Evolutionary conservation across 2,888 invertebrate species (phyloP), one percentile per base, ranked within the genome.

Genomic region (Leucophenga maculata): DNA sequence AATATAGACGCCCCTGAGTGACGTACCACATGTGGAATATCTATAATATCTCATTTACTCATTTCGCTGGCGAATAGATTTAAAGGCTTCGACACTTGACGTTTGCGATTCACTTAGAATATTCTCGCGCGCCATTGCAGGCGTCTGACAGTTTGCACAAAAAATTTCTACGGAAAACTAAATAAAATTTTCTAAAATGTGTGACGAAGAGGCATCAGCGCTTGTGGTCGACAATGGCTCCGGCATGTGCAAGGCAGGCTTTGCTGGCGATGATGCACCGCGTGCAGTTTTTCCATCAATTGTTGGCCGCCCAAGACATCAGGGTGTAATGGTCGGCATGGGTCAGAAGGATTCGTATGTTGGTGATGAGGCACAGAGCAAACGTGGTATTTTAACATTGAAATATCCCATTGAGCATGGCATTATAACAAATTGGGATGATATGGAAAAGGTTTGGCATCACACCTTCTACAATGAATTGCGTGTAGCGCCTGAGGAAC

Each of bases 361-460:
- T 70, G 97, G 97, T 69, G 97, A 97, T 89, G 97, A 97, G 90
- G 97, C 97, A 86, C 97, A 97, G 90, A 94, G 94, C 91, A 97
- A 97, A 91, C 92, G 97, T 91, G 97, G 97, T 90, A 96, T 97
- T 90, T 93, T 97, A 84, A 96, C 96, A 77, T 91, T 97, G 88
- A 97, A 97, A 89, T 97, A 97, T 90, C 97, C 97, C 86, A 97
- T 97, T 89, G 97, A 97, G 89, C 96, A 97, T 91, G 97, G 97
- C 85, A 97, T 97, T 90, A 95, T 97, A 88, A 97, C 97, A 90
- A 97, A 97, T 92, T 97, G 97, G 97, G 97, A 97, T 86, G 97
- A 97, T 87, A 97, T 97, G 97, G 97, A 97, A 91, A 97, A 97
- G 90, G 97, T 97, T 91, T 97, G 97, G 97, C 97, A 97, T 90